These are phyloP conservation scores for Syngnathus typhle DNA, from an alignment of 2,113 vertebrate genomes.

Conservation along the genomic window DNA sequence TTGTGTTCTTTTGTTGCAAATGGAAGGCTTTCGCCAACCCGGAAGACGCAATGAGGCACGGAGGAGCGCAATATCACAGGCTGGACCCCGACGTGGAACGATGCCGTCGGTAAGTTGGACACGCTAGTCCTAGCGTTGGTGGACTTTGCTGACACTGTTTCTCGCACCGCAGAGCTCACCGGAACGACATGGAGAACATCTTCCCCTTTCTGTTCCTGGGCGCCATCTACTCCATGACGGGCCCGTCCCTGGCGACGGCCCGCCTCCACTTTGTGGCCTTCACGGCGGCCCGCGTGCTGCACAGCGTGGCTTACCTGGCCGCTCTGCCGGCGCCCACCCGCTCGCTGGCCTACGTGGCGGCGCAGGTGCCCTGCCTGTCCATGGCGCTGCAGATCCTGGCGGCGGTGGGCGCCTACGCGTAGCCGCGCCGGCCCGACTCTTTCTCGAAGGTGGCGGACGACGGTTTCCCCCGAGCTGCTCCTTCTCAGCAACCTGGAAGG, in stretches of 20 bases:
- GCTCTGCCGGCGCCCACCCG: constrained; percentile 77
- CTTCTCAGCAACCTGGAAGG: too few species aligned
- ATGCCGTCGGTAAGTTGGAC: constrained; percentile 72
- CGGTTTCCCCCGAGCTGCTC: not conserved
- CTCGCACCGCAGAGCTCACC: constrained; percentile 74
- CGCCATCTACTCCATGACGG: constrained; percentile 81
- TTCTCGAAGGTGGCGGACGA: not conserved
- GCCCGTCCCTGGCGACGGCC: constrained; percentile 73
- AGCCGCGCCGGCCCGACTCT: not conserved
- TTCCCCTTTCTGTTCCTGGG: constrained; percentile 93
- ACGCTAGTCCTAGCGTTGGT: too few species aligned
- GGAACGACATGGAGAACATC: constrained; percentile 92
- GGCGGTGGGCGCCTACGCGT: constrained; percentile 33
- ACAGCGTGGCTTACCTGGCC: constrained; percentile 83
- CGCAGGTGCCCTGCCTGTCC: constrained; percentile 85
- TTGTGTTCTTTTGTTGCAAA: not conserved
- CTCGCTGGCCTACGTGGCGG: constrained; percentile 79
- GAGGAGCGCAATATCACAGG: constrained; percentile 77
- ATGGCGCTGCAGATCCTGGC: constrained; percentile 88
- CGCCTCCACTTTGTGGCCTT: constrained; percentile 83
- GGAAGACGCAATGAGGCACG: constrained; percentile 83
- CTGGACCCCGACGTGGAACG: constrained; percentile 83
- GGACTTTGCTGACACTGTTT: too few species aligned
- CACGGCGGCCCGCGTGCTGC: constrained; percentile 74
- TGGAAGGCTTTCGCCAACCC: constrained; percentile 90